These are phyloP conservation scores for Rhyacophila evoluta DNA, from an alignment of 2,888 invertebrate genomes.

Conservation along the genomic window DNA sequence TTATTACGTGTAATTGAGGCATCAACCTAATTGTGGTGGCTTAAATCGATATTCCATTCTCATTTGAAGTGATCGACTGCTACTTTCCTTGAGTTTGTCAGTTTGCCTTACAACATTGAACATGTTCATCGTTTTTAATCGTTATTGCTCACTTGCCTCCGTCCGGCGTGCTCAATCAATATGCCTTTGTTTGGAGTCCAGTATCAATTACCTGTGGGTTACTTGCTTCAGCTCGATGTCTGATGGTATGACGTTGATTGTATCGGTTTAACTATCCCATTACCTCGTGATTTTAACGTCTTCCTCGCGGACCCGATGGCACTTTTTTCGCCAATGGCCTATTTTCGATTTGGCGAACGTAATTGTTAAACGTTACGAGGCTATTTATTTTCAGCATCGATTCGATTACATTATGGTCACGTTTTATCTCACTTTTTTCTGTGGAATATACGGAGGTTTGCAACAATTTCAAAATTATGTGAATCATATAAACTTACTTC, in stretches of 20 bases:
- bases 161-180: constrained; percentile 2
- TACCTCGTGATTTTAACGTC: constrained; percentile 6
- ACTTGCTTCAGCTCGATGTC: neutral
- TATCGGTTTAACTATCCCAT: neutral
- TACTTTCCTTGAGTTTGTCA: neutral
- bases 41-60: constrained; percentile 11
- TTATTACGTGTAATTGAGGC: neutral
- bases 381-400: neutral
- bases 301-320: neutral
- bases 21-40: neutral
- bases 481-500: too few relatives aligned
- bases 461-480: too few relatives aligned
- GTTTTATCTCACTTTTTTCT: too few relatives aligned
- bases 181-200: constrained; percentile 9
- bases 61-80: neutral
- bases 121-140: constrained; percentile 17
- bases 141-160: constrained; percentile 15
- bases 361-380: neutral
- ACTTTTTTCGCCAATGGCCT: neutral
- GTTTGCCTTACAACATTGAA: constrained; percentile 2
- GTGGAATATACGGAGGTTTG: too few relatives aligned
- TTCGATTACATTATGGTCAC: too few relatives aligned
- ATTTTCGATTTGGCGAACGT: neutral
- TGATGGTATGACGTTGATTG: neutral
- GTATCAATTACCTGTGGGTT: constrained; percentile 22